Percentiles rank a stretch among this genome's conserved stretches.
Conservation (phyloP, 2,888 invertebrate genomes). For the Nesidiocoris tenuis region DNA sequence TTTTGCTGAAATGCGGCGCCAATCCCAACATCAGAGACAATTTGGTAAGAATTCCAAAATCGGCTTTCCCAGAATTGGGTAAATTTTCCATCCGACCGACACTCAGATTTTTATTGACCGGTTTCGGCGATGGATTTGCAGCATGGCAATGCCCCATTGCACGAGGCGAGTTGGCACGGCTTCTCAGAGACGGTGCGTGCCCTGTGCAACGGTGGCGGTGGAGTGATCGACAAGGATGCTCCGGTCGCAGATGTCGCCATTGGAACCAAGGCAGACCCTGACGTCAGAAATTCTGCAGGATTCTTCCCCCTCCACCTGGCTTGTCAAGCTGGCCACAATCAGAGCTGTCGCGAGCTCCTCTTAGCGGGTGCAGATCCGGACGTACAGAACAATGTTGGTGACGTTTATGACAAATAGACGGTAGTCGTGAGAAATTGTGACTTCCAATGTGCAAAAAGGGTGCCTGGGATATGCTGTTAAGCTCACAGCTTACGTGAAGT, state of each 20-base stretch:
- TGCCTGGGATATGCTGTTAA: too few species aligned
- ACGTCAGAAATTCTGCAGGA: slow-evolving; percentile 76
- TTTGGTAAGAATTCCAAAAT: slow-evolving; percentile 69
- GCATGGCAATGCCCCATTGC: slow-evolving; percentile 92
- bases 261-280: slow-evolving; percentile 57
- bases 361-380: slow-evolving; percentile 85
- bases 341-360: slow-evolving; percentile 83
- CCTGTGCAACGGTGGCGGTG: slow-evolving; percentile 63
- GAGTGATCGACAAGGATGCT: not conserved
- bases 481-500: too few species aligned
- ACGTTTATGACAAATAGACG: too few species aligned
- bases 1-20: slow-evolving; percentile 57
- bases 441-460: too few species aligned
- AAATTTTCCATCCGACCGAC: too few species aligned
- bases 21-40: slow-evolving; percentile 65
- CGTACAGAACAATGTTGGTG: slow-evolving; percentile 89
- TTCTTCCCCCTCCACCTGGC: slow-evolving; percentile 92
- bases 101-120: too few species aligned
- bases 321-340: slow-evolving; percentile 96
- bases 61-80: too few species aligned
- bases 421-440: too few species aligned
- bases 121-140: too few species aligned
- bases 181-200: slow-evolving; percentile 76
- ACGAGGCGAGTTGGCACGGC: slow-evolving; percentile 94
- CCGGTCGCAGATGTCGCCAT: not conserved